These are phyloP conservation scores for Acanthaster planci DNA, from an alignment of 35 echinoderm and acorn worm species.

Conservation along the genomic window DNA sequence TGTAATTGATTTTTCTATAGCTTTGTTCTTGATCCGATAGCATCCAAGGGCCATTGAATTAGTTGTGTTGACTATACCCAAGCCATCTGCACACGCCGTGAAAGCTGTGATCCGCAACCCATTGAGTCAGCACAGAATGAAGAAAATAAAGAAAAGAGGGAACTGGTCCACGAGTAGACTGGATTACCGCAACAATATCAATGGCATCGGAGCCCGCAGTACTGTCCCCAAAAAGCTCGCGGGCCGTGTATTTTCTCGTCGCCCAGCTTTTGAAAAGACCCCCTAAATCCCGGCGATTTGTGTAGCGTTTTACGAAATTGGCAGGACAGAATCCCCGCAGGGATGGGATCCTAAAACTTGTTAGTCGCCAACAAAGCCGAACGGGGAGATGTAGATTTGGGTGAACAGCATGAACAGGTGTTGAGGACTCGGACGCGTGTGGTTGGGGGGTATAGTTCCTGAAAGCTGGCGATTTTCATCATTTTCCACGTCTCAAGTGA, in stretches of 20 bases:
- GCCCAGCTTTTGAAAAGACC: slow-evolving; percentile 25
- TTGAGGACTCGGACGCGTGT: background rate
- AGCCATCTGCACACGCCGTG: slow-evolving; percentile 6
- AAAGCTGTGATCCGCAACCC: background rate
- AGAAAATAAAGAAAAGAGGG: background rate
- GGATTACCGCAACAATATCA: slow-evolving; percentile 28
- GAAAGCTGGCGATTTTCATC: background rate
- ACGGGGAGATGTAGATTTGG: slow-evolving; percentile 18
- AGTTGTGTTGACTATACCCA: background rate
- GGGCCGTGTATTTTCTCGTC: background rate
- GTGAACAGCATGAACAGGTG: slow-evolving; percentile 12
- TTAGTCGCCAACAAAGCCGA: slow-evolving; percentile 8
- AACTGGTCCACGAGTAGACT: slow-evolving; percentile 19
- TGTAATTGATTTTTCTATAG: background rate
- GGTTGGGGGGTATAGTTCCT: background rate
- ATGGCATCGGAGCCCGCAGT: background rate
- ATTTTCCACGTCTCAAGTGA: too few species aligned
- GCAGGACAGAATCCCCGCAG: slow-evolving; percentile 10
- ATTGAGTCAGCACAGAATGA: background rate
- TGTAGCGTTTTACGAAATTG: slow-evolving; percentile 32
- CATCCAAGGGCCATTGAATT: slow-evolving; percentile 3
- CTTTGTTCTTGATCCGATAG: slow-evolving; percentile 8
- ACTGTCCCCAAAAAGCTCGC: background rate
- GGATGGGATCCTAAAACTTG: background rate
- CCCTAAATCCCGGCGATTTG: slow-evolving; percentile 25